A percentile compares a stretch with the other conserved stretches of the same genome.
These are phyloP conservation scores for Phaethon lepturus DNA, from an alignment of 2,113 vertebrate genomes.

Conservation along the genomic window DNA sequence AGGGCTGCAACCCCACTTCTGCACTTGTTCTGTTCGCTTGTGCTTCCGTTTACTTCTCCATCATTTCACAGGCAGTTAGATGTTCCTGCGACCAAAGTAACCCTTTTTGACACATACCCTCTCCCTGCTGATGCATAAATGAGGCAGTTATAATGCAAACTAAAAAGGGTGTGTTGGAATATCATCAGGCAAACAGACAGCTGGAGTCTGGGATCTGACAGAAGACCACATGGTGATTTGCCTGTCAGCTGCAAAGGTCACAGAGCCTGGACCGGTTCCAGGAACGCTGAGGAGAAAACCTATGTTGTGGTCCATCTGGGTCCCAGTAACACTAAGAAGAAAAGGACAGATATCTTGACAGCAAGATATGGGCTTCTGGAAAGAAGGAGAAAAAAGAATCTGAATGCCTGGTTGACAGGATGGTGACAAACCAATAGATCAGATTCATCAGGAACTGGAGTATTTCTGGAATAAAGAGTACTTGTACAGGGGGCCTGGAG, in stretches of 20 bases:
- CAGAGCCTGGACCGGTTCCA: background rate
- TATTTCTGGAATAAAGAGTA: background rate
- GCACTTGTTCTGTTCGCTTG: background rate
- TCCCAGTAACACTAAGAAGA: background rate
- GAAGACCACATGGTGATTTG: constrained; percentile 18
- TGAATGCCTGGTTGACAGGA: background rate
- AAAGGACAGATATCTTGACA: background rate
- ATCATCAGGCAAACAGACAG: constrained; percentile 27
- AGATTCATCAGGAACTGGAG: background rate
- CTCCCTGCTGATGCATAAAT: background rate
- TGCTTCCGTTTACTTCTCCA: background rate
- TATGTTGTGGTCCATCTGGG: background rate
- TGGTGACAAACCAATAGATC: background rate
- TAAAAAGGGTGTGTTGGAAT: background rate
- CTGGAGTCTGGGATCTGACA: constrained; percentile 8
- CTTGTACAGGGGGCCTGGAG: background rate
- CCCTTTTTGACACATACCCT: background rate
- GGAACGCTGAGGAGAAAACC: background rate
- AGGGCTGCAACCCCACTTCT: background rate
- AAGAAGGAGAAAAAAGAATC: background rate
- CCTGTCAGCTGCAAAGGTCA: background rate
- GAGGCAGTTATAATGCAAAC: background rate
- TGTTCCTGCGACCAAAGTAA: background rate
- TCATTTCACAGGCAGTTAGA: background rate
- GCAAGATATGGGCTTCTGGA: background rate